These are phyloP conservation scores for Andricus quercusramuli DNA, from an alignment of 2,888 invertebrate species.

Conservation along the genomic window DNA sequence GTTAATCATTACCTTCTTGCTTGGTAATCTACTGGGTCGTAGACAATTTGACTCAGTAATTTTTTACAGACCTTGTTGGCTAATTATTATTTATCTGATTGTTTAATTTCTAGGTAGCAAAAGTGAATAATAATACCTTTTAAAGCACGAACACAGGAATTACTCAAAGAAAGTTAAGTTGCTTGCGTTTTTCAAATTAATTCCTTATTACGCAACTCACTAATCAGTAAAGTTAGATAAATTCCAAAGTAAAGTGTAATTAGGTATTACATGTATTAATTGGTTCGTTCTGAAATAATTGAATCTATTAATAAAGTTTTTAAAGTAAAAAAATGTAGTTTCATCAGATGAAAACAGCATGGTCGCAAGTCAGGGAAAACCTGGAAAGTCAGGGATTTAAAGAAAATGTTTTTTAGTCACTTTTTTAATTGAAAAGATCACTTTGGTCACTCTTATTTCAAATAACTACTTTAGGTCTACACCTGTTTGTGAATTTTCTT, in stretches of 20 bases:
- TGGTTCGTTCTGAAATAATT: not conserved
- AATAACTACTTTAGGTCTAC: no score
- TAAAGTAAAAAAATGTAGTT: no score
- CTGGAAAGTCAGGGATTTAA: no score
- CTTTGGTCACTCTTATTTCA: no score
- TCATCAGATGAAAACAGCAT: no score
- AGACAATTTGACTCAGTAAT: conserved; percentile 15
- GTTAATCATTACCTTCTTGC: conserved; percentile 26
- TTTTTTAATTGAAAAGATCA: no score
- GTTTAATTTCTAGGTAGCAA: conserved; percentile 35
- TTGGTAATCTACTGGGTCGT: conserved; percentile 1
- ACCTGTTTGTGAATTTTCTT: no score
- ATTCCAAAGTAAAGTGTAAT: not conserved
- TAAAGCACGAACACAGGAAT: not conserved
- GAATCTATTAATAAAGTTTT: not conserved
- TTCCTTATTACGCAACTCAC: not conserved
- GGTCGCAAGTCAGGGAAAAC: no score
- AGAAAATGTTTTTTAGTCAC: no score
- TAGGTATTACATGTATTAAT: not conserved
- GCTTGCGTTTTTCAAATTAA: not conserved
- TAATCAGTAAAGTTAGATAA: not conserved
- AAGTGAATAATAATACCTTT: conserved; percentile 29
- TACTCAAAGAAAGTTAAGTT: not conserved
- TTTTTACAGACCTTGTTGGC: conserved; percentile 10
- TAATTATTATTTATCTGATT: conserved; percentile 37